These are phyloP conservation scores for Lottia scabra DNA, from an alignment of 2,888 invertebrate genomes.

Conservation along the genomic window DNA sequence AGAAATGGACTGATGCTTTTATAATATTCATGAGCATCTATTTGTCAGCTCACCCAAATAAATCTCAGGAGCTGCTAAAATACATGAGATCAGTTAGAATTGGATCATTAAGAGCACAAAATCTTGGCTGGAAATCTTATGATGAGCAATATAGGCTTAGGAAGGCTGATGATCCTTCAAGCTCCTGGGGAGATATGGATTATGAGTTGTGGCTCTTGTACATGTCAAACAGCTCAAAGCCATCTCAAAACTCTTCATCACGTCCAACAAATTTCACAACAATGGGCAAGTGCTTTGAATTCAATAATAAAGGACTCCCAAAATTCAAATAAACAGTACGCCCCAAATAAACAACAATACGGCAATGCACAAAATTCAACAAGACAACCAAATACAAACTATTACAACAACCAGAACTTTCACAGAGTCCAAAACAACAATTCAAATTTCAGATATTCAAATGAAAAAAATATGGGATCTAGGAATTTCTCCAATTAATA, in stretches of 20 bases:
- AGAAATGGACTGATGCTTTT: constrained; percentile 21
- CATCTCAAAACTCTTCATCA: background rate
- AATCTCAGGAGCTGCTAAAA: constrained; percentile 9
- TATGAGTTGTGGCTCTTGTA: constrained; percentile 12
- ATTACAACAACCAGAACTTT: too few relatives aligned
- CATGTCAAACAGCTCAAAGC: constrained; percentile 5
- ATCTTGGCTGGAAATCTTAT: constrained; percentile 14
- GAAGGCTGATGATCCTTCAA: constrained; percentile 1
- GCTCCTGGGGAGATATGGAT: constrained; percentile 15
- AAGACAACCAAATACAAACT: too few relatives aligned
- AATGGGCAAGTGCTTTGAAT: constrained; percentile 6
- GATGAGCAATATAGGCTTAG: constrained; percentile 20
- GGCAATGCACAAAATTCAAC: background rate
- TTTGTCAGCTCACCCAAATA: constrained; percentile 1
- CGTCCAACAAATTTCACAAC: background rate
- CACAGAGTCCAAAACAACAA: background rate
- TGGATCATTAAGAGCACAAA: background rate
- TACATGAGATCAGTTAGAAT: constrained; percentile 13
- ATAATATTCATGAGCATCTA: constrained; percentile 15
- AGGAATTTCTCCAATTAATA: constrained; percentile 12
- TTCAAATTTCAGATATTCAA: too few relatives aligned
- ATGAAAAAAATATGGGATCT: constrained; percentile 13
- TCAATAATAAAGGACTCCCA: constrained; percentile 12
- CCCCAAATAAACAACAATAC: background rate
- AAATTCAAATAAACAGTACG: background rate